phyloP scores from a whole-genome alignment of 2,888 invertebrate species.

The Orthonevra nobilis region DNA sequence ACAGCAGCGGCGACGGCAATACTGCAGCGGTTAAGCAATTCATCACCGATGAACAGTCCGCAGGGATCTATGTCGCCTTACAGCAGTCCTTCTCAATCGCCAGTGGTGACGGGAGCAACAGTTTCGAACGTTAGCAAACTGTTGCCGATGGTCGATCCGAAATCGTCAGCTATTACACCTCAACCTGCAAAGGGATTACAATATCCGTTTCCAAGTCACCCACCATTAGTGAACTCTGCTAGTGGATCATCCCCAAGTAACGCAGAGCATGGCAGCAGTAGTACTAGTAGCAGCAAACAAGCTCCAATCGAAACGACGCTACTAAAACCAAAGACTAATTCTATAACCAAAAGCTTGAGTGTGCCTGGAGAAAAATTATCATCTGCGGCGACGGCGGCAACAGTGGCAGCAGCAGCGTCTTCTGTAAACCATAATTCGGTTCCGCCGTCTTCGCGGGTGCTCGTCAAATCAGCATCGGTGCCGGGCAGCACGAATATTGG shows the following conservation, averaged over 20 bases:
- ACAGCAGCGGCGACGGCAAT: constrained; percentile 69
- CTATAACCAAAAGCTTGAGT: constrained; percentile 78
- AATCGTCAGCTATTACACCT: constrained; percentile 60
- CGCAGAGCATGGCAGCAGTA: constrained; percentile 62
- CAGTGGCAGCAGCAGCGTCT: constrained; percentile 38
- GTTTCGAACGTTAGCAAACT: constrained; percentile 29
- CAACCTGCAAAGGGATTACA: constrained; percentile 82
- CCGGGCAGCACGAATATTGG: constrained; percentile 80
- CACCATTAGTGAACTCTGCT: constrained; percentile 82
- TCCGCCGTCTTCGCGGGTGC: constrained; percentile 66
- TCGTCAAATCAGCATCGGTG: constrained; percentile 78
- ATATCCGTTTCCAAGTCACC: constrained; percentile 90
- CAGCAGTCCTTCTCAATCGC: constrained; percentile 79
- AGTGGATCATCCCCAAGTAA: constrained; percentile 53
- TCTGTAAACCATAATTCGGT: constrained; percentile 40
- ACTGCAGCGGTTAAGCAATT: constrained; percentile 77
- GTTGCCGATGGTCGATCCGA: constrained; percentile 38
- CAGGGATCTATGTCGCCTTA: constrained; percentile 79
- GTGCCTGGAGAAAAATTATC: constrained; percentile 74
- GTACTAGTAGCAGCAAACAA: constrained; percentile 70
- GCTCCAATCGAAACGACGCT: constrained; percentile 26
- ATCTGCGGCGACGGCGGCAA: constrained; percentile 44
- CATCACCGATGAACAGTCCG: constrained; percentile 80
- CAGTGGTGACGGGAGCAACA: constrained; percentile 73
- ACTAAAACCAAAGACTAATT: constrained; percentile 75